A percentile compares a stretch with the other conserved stretches of the same genome.
Evolutionary conservation across 2,797 vertebrate genomes (phyloP).

Genomic region (Sebastes itinus): DNA sequence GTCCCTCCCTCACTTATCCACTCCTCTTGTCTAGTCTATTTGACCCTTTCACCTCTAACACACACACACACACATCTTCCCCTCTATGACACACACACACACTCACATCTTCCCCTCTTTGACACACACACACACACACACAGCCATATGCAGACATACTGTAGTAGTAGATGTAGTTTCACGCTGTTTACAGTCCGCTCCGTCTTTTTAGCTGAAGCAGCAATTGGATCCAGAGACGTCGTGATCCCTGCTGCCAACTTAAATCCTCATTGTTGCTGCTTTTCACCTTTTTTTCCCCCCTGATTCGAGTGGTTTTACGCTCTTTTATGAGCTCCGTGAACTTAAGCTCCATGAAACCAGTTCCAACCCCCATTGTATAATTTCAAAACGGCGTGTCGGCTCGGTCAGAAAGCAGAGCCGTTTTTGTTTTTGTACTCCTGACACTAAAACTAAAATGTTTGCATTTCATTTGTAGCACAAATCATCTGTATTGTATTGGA

Average conservation of each 20-base stretch:
- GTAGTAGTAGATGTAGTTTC: neutral
- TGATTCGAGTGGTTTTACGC: neutral
- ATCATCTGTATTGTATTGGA: neutral
- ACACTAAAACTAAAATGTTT: neutral
- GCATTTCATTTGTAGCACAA: neutral
- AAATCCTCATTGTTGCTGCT: neutral
- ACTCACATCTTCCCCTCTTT: neutral
- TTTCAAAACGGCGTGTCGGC: neutral
- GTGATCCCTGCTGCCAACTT: slow-evolving; percentile 1
- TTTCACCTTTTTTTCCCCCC: neutral
- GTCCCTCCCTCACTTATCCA: slow-evolving; percentile 60
- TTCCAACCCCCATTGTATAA: slow-evolving; percentile 3
- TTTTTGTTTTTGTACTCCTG: neutral
- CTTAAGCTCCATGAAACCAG: slow-evolving; percentile 18
- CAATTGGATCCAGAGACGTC: neutral
- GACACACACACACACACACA: neutral
- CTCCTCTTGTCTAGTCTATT: slow-evolving; percentile 52
- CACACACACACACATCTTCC: neutral
- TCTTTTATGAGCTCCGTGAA: slow-evolving; percentile 3
- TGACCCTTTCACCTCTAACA: slow-evolving; percentile 37
- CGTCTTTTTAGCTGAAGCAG: neutral
- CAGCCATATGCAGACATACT: neutral
- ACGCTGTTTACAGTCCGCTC: neutral
- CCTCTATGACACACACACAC: neutral
- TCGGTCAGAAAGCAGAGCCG: neutral